Conservation (phyloP, 2,888 invertebrate species). For the Tachina grossa region DNA sequence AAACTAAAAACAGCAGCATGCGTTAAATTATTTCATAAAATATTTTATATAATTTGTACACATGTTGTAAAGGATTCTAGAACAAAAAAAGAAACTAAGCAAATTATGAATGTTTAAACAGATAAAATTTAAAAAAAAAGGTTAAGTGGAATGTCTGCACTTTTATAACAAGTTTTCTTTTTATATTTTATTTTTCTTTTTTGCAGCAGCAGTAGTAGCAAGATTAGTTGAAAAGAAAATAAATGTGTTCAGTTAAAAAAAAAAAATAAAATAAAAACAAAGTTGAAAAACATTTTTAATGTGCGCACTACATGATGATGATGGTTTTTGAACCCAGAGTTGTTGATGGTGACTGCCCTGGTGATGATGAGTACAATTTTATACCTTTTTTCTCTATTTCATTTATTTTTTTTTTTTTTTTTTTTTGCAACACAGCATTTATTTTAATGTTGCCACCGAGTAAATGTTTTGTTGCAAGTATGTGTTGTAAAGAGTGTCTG, state of each 20-base stretch:
- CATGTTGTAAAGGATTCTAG: constrained; percentile 1
- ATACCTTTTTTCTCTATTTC: constrained; percentile 7
- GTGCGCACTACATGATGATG: neutral
- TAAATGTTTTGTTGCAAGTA: constrained; percentile 28
- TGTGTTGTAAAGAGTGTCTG: constrained; percentile 46
- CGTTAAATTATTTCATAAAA: constrained; percentile 66
- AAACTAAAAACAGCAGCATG: constrained; percentile 16
- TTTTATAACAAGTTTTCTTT: constrained; percentile 25
- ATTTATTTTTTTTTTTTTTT: constrained; percentile 18
- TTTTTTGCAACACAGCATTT: constrained; percentile 55
- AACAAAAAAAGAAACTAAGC: constrained; percentile 4
- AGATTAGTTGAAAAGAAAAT: constrained; percentile 22
- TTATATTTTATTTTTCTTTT: neutral
- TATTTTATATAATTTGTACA: constrained; percentile 57
- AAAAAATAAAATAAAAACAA: neutral
- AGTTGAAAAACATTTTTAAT: constrained; percentile 22
- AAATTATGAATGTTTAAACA: constrained; percentile 56
- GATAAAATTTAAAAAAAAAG: constrained; percentile 47
- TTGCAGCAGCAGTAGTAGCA: constrained; percentile 11
- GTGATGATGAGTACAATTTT: constrained; percentile 52
- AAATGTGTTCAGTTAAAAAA: neutral
- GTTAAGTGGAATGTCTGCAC: constrained; percentile 62
- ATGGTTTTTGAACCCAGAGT: constrained; percentile 44
- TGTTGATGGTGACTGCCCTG: constrained; percentile 29
- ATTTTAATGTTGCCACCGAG: constrained; percentile 58